Evolutionary conservation across 2,888 invertebrate species (phyloP), one percentile per base, ranked within the genome.

Genomic region (Cynaeus angustus): DNA sequence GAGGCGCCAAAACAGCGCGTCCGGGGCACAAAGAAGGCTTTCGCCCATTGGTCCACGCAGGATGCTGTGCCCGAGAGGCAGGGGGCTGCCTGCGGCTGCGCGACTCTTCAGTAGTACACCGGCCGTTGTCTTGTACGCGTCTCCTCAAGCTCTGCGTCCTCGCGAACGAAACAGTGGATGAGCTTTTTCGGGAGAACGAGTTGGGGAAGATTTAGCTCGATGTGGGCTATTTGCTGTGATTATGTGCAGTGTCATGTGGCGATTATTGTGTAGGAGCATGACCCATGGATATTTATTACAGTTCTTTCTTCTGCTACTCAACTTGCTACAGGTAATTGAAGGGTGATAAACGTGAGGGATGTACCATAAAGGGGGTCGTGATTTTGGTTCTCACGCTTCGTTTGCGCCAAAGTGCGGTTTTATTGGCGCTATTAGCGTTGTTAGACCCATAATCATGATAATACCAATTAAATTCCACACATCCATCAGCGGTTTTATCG

Each of bases 201-300:
- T 45, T 46, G 46, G 58, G 33, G 28, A 50, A 38, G 61, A 50
- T 61, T 68, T 55, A 61, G 66, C 62, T 62, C 71, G 71, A 71
- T 71, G 75, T 70, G 66, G 75, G 79, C 73, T 72, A 66, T 73
- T 77, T 73, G 68, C 77, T 77, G 83, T 83, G 83, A 84, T 83
- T 81, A 86, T 86, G 86, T 86, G 86, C 83, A 84, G 86, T 84
- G 85, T 86, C 81, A 84, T 86, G 85, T 86, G 86, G 86, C 85
- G 86, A 77, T 84, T 86, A 80, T 83, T 86, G 83, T 85, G 85
- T 84, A 85, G 85, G 83, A 86, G 85, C 84, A 85, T 86, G 85
- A 85, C 86, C 82, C 86, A 86, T 83, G 86, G 86, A 86, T 86
- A 86, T 83, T 86, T 86, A 79, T 82, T 86, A 81, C 86, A 86